A percentile compares a stretch with the other conserved stretches of the same genome.
These are phyloP conservation scores for Nycteola revayana DNA, from an alignment of 2,888 invertebrate genomes.

Conservation along the genomic window DNA sequence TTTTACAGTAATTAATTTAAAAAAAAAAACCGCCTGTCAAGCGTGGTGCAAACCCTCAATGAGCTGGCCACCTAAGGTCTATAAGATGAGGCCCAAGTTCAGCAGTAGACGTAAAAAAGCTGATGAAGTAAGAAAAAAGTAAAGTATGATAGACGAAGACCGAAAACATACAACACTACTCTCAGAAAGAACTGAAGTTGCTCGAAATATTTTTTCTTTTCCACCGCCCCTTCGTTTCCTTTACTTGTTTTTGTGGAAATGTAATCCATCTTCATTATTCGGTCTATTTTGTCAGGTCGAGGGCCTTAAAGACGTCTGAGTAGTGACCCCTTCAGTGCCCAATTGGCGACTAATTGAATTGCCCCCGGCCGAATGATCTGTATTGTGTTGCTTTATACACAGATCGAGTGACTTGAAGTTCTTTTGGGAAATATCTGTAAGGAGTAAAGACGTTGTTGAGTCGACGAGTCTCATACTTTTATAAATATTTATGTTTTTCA, in stretches of 20 bases:
- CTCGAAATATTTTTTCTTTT: conserved; percentile 11
- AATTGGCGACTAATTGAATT: conserved; percentile 51
- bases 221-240: conserved; percentile 22
- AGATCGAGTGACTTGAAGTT: conserved; percentile 8
- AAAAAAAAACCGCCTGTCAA: too few species aligned
- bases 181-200: conserved; percentile 1
- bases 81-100: too few species aligned
- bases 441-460: too few species aligned
- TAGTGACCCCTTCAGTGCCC: conserved; percentile 28
- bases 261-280: conserved; percentile 55
- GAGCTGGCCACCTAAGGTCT: too few species aligned
- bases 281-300: conserved; percentile 43
- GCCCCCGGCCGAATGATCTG: conserved; percentile 38
- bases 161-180: too few species aligned
- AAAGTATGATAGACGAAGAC: too few species aligned
- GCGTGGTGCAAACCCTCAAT: too few species aligned
- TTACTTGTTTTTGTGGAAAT: conserved; percentile 41
- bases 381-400: conserved; percentile 20
- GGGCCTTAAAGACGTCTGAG: conserved; percentile 27
- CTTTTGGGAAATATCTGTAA: conserved; percentile 11
- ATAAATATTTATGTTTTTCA: too few species aligned
- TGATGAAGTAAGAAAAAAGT: too few species aligned
- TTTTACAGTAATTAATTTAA: too few species aligned
- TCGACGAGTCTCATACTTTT: too few species aligned
- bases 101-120: too few species aligned